phyloP scores from a whole-genome alignment of 2,113 vertebrate genomes.

The Cygnus atratus region DNA sequence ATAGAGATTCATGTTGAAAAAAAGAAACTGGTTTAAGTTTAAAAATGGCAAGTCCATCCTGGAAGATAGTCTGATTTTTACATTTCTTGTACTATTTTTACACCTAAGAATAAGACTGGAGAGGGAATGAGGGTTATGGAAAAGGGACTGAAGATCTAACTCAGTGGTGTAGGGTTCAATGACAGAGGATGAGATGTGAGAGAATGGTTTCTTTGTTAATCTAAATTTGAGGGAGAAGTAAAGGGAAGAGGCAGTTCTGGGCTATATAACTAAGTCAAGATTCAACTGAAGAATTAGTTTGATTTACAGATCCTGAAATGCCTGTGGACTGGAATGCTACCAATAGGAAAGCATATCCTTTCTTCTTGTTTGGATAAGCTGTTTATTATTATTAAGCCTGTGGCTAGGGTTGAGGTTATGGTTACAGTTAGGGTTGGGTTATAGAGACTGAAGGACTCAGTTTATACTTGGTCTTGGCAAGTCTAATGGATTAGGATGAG shows the following conservation, averaged over 20 bases:
- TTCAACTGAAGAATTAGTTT: neutral
- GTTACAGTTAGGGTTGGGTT: neutral
- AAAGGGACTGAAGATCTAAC: neutral
- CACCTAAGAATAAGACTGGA: neutral
- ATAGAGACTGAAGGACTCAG: neutral
- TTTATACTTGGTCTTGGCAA: neutral
- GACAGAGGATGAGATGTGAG: neutral
- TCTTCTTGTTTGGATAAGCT: neutral
- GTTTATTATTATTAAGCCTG: neutral
- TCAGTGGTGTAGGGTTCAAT: neutral
- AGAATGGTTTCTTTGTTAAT: neutral
- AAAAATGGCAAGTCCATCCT: neutral
- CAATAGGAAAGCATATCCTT: neutral
- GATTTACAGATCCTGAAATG: neutral
- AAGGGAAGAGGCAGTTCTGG: neutral
- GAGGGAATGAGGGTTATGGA: neutral
- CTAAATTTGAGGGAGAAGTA: neutral
- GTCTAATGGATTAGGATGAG: neutral
- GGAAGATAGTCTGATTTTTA: neutral
- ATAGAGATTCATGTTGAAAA: neutral
- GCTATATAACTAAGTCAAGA: neutral
- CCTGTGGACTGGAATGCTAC: neutral
- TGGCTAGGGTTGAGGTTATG: neutral
- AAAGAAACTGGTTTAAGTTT: neutral
- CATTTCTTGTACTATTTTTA: neutral